A percentile compares a stretch with the other conserved stretches of the same genome.
Conservation (phyloP, 1,140 invertebrate genomes). For the Aradophagus sp. region DNA sequence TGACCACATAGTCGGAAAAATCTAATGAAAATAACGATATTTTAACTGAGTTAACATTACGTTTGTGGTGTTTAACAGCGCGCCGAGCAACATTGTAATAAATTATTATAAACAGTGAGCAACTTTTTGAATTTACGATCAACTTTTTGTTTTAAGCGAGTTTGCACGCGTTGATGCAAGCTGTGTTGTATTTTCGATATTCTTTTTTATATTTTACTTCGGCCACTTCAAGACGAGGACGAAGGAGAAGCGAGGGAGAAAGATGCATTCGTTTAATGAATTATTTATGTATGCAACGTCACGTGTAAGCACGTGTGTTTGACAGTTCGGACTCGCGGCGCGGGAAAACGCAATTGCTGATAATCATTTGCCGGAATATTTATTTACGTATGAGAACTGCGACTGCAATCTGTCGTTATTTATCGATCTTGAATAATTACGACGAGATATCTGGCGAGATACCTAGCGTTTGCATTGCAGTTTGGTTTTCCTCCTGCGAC, state of each 20-base stretch:
- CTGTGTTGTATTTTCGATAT: conserved; percentile 18
- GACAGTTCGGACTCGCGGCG: conserved; percentile 31
- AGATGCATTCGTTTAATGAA: conserved; percentile 27
- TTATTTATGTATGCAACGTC: conserved; percentile 53
- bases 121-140: conserved; percentile 50
- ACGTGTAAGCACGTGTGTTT: conserved; percentile 48
- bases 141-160: conserved; percentile 14
- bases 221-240: conserved; percentile 19
- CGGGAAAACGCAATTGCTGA: conserved; percentile 22
- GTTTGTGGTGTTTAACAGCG: conserved; percentile 35
- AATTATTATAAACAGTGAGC: conserved; percentile 37
- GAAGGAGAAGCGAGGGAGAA: not conserved
- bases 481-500: no score
- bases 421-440: conserved; percentile 44
- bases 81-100: conserved; percentile 44
- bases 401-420: conserved; percentile 39
- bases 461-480: conserved; percentile 5
- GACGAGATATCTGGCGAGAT: conserved; percentile 4
- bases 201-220: conserved; percentile 37
- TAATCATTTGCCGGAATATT: conserved; percentile 50
- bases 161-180: no score
- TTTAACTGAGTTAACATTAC: conserved; percentile 37
- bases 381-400: conserved; percentile 39
- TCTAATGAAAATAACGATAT: conserved; percentile 28
- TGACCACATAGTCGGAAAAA: conserved; percentile 21